A percentile compares a stretch with the other conserved stretches of the same genome.
phyloP scores from a whole-genome alignment of 1,140 invertebrate species.

The Tribolium castaneum region DNA sequence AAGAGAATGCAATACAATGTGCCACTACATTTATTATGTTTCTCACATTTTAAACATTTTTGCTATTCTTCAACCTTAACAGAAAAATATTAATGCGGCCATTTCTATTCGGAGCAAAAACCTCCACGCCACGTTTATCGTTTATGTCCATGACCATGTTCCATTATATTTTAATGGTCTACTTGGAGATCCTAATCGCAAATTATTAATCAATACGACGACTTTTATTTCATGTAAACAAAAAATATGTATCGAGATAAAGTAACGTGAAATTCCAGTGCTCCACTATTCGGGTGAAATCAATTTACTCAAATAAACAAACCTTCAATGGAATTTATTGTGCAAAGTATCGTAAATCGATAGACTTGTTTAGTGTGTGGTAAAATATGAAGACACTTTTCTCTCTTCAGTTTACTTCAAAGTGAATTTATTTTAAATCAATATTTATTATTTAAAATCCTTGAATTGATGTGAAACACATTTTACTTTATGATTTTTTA shows the following conservation, averaged over 20 bases:
- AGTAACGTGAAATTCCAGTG: neutral
- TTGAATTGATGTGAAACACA: neutral
- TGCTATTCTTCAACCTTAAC: neutral
- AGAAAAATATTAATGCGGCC: neutral
- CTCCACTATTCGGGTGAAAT: neutral
- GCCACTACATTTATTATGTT: too few relatives aligned
- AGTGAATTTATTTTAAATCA: neutral
- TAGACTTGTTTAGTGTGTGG: neutral
- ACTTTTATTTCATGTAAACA: neutral
- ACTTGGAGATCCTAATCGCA: neutral
- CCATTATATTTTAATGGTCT: neutral
- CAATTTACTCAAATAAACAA: neutral
- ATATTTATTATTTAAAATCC: neutral
- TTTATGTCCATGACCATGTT: neutral
- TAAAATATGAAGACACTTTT: neutral
- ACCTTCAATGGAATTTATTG: neutral
- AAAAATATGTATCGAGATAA: neutral
- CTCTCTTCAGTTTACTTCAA: neutral
- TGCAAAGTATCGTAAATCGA: neutral
- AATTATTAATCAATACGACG: constrained; percentile 1
- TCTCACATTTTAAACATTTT: too few relatives aligned
- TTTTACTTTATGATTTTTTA: neutral
- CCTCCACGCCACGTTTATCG: neutral
- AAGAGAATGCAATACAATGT: too few relatives aligned
- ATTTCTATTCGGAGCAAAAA: neutral